Conservation (phyloP, 2,113 vertebrate species). For the Phylloscopus whistleri region DNA sequence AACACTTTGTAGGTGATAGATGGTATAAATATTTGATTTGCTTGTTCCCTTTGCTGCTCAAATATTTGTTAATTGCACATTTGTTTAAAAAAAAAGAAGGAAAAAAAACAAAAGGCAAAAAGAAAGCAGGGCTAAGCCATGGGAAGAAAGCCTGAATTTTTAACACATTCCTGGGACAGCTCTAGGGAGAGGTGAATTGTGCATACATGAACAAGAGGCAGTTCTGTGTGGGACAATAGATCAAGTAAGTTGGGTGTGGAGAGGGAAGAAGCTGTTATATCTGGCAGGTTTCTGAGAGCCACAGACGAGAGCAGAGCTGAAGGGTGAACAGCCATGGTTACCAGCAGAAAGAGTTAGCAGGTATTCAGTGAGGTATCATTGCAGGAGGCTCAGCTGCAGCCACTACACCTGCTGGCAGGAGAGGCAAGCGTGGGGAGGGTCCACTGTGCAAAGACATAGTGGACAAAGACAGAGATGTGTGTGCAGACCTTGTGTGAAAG, state of each 20-base stretch:
- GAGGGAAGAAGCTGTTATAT: background rate
- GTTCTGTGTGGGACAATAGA: background rate
- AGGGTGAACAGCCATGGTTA: background rate
- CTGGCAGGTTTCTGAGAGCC: background rate
- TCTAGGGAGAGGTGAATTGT: background rate
- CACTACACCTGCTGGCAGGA: background rate
- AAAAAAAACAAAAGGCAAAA: too few species aligned
- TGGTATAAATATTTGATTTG: background rate
- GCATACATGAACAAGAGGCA: background rate
- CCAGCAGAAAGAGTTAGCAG: background rate
- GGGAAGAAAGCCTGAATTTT: background rate
- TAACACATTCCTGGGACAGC: background rate
- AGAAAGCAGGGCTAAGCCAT: background rate
- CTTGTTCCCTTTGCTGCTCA: background rate
- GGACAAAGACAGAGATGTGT: background rate
- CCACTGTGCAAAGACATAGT: background rate
- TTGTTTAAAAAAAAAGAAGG: background rate
- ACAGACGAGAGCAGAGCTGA: background rate
- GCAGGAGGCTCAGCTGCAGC: background rate
- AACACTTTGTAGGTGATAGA: background rate
- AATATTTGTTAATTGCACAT: background rate
- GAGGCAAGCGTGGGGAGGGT: rapidly evolving
- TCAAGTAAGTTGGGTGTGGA: background rate
- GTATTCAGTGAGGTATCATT: background rate
- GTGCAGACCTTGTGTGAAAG: background rate